Conservation (phyloP, 2,797 vertebrate genomes). For the Xiphorhynchus erythropygius region DNA sequence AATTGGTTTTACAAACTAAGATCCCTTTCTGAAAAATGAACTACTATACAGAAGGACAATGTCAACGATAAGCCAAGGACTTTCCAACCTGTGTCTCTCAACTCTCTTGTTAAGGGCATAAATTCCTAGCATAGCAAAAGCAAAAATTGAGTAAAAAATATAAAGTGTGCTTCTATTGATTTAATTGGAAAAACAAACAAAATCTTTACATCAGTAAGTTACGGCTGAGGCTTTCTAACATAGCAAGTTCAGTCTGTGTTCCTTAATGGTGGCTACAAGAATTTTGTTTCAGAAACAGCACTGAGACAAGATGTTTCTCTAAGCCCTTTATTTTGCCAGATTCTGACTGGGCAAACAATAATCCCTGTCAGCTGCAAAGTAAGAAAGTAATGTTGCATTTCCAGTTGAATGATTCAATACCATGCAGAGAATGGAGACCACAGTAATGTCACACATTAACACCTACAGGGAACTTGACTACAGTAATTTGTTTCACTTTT, state of each 20-base stretch:
- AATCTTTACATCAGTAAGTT: neutral
- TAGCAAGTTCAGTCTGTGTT: neutral
- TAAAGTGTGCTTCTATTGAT: neutral
- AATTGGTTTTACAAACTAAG: neutral
- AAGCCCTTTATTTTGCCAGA: neutral
- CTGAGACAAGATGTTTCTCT: neutral
- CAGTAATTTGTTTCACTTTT: slow-evolving; percentile 56
- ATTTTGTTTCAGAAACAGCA: slow-evolving; percentile 4
- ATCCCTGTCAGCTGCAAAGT: neutral
- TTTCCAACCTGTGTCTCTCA: neutral
- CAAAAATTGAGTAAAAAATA: neutral
- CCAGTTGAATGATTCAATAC: slow-evolving; percentile 28
- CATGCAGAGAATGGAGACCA: neutral
- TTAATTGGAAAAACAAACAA: slow-evolving; percentile 11
- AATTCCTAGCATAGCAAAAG: neutral
- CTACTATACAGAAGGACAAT: neutral
- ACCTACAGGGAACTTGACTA: slow-evolving; percentile 4
- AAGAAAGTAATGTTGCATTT: slow-evolving; percentile 12
- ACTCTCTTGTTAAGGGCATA: neutral
- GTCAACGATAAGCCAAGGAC: neutral
- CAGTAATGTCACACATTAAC: slow-evolving; percentile 40
- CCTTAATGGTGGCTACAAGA: neutral
- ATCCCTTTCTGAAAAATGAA: neutral
- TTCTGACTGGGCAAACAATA: slow-evolving; percentile 39
- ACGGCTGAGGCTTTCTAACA: neutral